Evolutionary conservation across 2,113 vertebrate genomes (phyloP).

Genomic region (Poecile atricapillus): DNA sequence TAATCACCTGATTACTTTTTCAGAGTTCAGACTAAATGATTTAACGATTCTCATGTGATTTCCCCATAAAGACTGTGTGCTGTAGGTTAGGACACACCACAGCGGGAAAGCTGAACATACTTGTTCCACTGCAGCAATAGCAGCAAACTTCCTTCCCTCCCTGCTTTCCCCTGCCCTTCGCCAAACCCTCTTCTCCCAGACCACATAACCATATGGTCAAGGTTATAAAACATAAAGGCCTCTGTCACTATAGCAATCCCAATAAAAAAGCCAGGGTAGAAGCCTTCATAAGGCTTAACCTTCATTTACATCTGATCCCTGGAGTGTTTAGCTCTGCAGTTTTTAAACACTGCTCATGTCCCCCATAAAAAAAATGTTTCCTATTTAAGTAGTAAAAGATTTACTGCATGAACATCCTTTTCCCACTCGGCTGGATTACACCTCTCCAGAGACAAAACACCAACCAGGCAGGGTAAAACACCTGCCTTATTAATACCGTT

Average conservation of each 20-base stretch:
- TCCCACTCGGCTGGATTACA: neutral
- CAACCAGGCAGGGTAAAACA: neutral
- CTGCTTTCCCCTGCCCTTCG: neutral
- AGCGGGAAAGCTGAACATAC: constrained; percentile 49
- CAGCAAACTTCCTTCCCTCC: neutral
- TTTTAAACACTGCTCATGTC: constrained; percentile 7
- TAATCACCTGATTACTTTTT: constrained; percentile 63
- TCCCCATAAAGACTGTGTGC: constrained; percentile 47
- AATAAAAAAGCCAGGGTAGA: constrained; percentile 59
- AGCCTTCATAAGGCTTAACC: neutral
- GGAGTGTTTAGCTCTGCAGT: constrained; percentile 1
- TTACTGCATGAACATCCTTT: neutral
- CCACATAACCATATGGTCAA: constrained; percentile 49
- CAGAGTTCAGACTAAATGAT: constrained; percentile 63
- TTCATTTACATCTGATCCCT: constrained; percentile 12
- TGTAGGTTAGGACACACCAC: constrained; percentile 47
- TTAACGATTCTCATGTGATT: constrained; percentile 54
- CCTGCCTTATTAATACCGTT: neutral
- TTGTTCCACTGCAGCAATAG: constrained; percentile 36
- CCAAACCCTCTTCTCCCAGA: neutral
- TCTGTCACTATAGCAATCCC: constrained; percentile 9
- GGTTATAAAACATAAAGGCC: constrained; percentile 70
- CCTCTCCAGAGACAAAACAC: neutral
- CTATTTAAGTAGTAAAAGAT: constrained; percentile 28
- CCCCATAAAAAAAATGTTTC: neutral